Base-by-base conservation (phyloP, 2,888 invertebrate genomes). In the Archips crataeganus region DNA sequence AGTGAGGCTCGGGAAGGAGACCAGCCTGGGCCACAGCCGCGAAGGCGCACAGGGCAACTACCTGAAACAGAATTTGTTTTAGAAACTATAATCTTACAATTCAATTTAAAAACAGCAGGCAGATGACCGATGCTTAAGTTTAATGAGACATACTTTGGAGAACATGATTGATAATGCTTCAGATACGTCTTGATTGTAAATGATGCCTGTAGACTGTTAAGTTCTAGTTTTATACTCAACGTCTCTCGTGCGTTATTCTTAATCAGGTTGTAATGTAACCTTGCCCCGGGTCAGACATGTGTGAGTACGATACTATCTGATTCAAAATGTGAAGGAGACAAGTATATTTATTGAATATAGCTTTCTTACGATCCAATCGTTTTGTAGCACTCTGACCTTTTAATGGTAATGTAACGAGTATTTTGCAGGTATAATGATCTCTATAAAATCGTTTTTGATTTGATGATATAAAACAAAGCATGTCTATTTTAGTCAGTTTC, bases 21-120 rank as follows among this genome's bases (percentile, higher is more conserved):
- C 80, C 81, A 36, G 80, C 80, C 5, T 80, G 75, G 8, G 81
- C 77, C 2, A 81, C 79, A 71, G 80, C 81, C 83, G 82, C 71
- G 74, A 84, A 74, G 77, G 82, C 77, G 78, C 80, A 42, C 77
- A 85, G 34, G 63, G 78, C 63, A 6, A 80, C n/a, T n/a, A 80
- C 54, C 80, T 81, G 77, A 5, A 70, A 77, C 10, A 34, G 4
- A 23, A 63, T 49, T 32, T 49, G 34, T 70, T 36, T 36, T 34
- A 34, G 23, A 34, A 63, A 32, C n/a, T 6, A 13, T 6, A 6
- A n/a, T 3, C n/a, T 4, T 2, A 11, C 0, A 4, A 15, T 15
- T 51, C 13, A 51, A 2, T 0, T 51, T 15, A 6, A 13, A 51
- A n/a, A 15, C n/a, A 15, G 8, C 6, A n/a, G 3, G 4, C 4